phyloP scores from a whole-genome alignment of 2,888 invertebrate genomes.

The Drosophila nr. perissopoda region DNA sequence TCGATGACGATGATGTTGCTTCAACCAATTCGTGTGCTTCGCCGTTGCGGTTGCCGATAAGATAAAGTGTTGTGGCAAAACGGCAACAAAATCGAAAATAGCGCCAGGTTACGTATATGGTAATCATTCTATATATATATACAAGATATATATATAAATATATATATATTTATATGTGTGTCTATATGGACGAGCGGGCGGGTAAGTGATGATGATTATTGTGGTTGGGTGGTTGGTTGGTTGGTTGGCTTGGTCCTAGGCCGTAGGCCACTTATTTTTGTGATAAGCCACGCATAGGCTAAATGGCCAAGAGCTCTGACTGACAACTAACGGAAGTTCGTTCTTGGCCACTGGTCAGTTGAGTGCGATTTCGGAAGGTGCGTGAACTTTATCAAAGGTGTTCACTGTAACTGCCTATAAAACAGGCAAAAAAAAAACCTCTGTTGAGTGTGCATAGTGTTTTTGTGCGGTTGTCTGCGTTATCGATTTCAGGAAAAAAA shows the following conservation, averaged over 20 bases:
- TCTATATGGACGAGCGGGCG: background rate
- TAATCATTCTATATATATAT: conserved; percentile 47
- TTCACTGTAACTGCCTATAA: conserved; percentile 50
- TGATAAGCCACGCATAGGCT: conserved; percentile 20
- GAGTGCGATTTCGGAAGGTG: conserved; percentile 20
- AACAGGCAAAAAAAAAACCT: background rate
- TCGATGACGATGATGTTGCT: conserved; percentile 28
- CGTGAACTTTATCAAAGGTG: conserved; percentile 55
- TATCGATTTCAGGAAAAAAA: conserved; percentile 64
- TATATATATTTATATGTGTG: no score
- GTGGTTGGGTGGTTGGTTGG: background rate
- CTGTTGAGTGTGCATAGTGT: conserved; percentile 7
- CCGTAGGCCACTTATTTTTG: background rate
- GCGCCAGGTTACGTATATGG: conserved; percentile 66
- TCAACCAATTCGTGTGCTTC: conserved; percentile 50
- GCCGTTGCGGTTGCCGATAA: conserved; percentile 60
- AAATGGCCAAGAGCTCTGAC: conserved; percentile 39
- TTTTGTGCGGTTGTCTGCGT: conserved; percentile 44
- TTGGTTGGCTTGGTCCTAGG: background rate
- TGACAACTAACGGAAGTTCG: conserved; percentile 69
- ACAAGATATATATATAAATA: background rate
- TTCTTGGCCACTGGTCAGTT: conserved; percentile 28
- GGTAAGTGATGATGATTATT: background rate
- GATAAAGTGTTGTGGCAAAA: conserved; percentile 66
- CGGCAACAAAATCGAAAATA: conserved; percentile 72